A percentile compares a stretch with the other conserved stretches of the same genome.
These are phyloP conservation scores for Peromyscus attwateri DNA, from an alignment of 2,797 vertebrate species.

Conservation along the genomic window DNA sequence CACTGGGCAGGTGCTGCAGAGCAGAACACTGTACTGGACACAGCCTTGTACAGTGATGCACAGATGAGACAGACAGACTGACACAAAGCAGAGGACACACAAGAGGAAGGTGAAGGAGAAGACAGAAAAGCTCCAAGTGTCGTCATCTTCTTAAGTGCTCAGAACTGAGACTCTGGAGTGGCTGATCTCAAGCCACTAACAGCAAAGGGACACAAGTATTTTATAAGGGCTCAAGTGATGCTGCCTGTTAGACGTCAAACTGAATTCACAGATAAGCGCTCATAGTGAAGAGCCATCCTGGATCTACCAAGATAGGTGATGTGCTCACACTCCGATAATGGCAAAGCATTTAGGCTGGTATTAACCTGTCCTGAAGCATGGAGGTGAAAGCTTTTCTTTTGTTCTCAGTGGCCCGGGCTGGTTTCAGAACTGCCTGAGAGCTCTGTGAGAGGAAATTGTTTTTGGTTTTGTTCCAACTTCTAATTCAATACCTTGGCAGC, in stretches of 20 bases:
- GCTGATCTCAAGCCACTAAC: slow-evolving; percentile 5
- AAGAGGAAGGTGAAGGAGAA: background rate
- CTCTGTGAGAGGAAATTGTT: slow-evolving; percentile 70
- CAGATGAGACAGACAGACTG: background rate
- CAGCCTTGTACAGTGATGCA: background rate
- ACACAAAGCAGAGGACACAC: background rate
- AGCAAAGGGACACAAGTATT: slow-evolving; percentile 4
- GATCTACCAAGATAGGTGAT: background rate
- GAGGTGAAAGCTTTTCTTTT: slow-evolving; percentile 64
- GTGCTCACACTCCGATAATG: background rate
- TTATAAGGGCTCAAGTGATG: slow-evolving; percentile 41
- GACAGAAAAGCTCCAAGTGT: background rate
- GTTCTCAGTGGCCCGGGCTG: slow-evolving; percentile 28
- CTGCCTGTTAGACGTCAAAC: background rate
- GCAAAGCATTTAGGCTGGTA: slow-evolving; percentile 60
- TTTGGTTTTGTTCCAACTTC: slow-evolving; percentile 74
- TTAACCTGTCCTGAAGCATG: slow-evolving; percentile 61
- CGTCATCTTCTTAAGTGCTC: background rate
- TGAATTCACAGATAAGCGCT: slow-evolving; percentile 6
- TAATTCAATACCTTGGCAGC: slow-evolving; percentile 74
- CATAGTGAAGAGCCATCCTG: slow-evolving; percentile 16
- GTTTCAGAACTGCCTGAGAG: slow-evolving; percentile 56
- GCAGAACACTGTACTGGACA: background rate
- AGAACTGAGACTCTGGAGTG: background rate
- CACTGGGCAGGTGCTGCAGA: background rate